Evolutionary conservation across 1,140 invertebrate genomes (phyloP).

Genomic region (Dryas iulia): DNA sequence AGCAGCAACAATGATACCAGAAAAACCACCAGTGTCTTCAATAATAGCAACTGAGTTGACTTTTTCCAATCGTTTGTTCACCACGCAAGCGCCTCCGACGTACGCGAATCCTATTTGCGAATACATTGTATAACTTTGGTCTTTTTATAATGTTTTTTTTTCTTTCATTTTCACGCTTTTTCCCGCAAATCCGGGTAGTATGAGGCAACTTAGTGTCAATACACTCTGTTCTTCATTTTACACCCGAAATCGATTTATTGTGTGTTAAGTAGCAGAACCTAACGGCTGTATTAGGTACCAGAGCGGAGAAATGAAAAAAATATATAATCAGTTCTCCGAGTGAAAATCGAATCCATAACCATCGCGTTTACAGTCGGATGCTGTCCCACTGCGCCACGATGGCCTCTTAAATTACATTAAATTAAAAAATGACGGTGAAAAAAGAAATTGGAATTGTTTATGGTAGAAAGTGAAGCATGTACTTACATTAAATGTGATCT

Average conservation of each 20-base stretch:
- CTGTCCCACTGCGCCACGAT: no score
- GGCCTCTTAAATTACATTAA: not conserved
- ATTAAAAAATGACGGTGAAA: not conserved
- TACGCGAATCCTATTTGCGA: constrained; percentile 92
- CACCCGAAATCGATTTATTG: no score
- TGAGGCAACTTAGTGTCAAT: no score
- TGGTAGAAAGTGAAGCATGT: constrained; percentile 14
- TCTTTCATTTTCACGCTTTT: not conserved
- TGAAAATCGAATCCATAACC: no score
- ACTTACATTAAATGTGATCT: constrained; percentile 15
- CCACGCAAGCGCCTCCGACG: constrained; percentile 96
- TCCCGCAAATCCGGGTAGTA: no score
- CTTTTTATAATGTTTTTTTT: not conserved
- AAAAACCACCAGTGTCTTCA: constrained; percentile 97
- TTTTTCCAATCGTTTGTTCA: constrained; percentile 96
- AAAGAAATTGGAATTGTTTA: constrained; percentile 17
- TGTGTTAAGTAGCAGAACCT: no score
- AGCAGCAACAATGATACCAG: constrained; percentile 96
- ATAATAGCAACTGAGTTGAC: constrained; percentile 98
- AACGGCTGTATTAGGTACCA: no score
- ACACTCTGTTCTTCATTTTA: no score
- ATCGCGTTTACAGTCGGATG: no score
- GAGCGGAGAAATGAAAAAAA: no score
- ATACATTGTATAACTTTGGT: constrained; percentile 3
- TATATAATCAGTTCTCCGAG: no score